A percentile compares a stretch with the other conserved stretches of the same genome.
Evolutionary conservation across 2,888 invertebrate genomes (phyloP).

Genomic region (Cordylochernes scorpioides): DNA sequence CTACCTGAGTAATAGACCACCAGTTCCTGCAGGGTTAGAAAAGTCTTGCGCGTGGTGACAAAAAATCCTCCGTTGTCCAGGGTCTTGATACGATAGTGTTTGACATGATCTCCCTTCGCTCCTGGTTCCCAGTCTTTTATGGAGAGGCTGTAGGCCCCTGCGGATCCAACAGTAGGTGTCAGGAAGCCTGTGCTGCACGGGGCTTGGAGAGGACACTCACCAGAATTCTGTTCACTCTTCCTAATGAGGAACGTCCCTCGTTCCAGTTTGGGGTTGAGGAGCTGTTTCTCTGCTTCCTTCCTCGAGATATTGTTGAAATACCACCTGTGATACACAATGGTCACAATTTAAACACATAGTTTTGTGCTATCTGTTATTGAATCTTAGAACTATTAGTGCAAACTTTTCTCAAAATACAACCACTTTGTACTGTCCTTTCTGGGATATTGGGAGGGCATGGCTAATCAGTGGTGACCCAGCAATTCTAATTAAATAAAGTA

Average conservation of each 20-base stretch:
- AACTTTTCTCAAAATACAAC: too few species aligned
- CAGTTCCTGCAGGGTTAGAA: conserved; percentile 63
- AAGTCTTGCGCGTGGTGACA: conserved; percentile 82
- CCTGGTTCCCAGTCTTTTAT: conserved; percentile 85
- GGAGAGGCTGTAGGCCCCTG: conserved; percentile 23
- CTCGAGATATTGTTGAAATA: conserved; percentile 88
- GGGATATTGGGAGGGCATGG: too few species aligned
- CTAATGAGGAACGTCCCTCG: conserved; percentile 81
- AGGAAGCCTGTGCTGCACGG: too few species aligned
- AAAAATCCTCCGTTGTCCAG: conserved; percentile 83
- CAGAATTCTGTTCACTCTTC: conserved; percentile 85
- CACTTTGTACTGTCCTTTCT: too few species aligned
- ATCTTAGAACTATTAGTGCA: too few species aligned
- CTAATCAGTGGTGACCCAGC: too few species aligned
- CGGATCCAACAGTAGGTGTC: conserved; percentile 9
- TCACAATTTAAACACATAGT: too few species aligned
- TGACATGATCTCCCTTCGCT: conserved; percentile 69
- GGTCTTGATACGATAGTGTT: conserved; percentile 93
- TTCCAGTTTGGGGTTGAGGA: conserved; percentile 60
- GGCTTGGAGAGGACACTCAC: too few species aligned
- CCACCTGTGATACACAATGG: too few species aligned
- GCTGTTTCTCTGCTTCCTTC: conserved; percentile 80
- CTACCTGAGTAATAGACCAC: conserved; percentile 84
- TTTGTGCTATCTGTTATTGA: neutral
- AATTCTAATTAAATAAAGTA: too few species aligned